Conservation (phyloP, 2,797 vertebrate genomes). For the Hippoglossus hippoglossus region DNA sequence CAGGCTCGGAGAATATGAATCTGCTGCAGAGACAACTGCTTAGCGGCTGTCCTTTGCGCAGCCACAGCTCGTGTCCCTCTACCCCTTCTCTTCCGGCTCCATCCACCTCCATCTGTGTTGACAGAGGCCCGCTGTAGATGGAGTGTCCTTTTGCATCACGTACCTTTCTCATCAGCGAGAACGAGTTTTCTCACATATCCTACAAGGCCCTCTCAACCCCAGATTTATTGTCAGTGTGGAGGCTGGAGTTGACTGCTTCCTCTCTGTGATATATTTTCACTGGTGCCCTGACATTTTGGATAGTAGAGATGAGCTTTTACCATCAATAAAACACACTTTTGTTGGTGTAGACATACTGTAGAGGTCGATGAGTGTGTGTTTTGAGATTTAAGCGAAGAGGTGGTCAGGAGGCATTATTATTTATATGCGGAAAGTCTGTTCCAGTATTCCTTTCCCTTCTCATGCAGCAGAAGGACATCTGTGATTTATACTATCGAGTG, state of each 20-base stretch:
- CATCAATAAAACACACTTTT: constrained; percentile 80
- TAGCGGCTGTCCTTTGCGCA: constrained; percentile 62
- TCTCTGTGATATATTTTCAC: constrained; percentile 82
- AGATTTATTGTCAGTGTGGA: constrained; percentile 83
- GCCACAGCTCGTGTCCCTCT: constrained; percentile 51
- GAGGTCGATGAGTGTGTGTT: constrained; percentile 42
- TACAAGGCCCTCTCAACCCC: constrained; percentile 73
- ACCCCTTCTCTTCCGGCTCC: constrained; percentile 42
- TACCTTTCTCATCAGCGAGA: constrained; percentile 80
- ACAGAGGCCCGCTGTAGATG: constrained; percentile 79
- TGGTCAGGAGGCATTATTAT: constrained; percentile 21
- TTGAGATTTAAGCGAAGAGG: constrained; percentile 31
- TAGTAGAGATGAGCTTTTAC: constrained; percentile 76
- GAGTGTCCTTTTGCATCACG: constrained; percentile 83
- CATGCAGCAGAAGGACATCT: neutral
- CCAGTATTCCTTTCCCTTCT: constrained; percentile 2
- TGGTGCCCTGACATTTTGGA: constrained; percentile 74
- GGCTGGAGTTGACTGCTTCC: constrained; percentile 79
- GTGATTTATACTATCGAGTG: neutral
- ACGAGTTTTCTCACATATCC: constrained; percentile 69
- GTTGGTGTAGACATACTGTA: constrained; percentile 59
- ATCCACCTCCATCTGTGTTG: constrained; percentile 59
- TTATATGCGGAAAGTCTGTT: constrained; percentile 19
- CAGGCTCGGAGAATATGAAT: constrained; percentile 58
- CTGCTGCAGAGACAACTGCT: constrained; percentile 59